These are phyloP conservation scores for Pseudochirops cupreus DNA, from an alignment of 2,797 vertebrate species.

Conservation along the genomic window DNA sequence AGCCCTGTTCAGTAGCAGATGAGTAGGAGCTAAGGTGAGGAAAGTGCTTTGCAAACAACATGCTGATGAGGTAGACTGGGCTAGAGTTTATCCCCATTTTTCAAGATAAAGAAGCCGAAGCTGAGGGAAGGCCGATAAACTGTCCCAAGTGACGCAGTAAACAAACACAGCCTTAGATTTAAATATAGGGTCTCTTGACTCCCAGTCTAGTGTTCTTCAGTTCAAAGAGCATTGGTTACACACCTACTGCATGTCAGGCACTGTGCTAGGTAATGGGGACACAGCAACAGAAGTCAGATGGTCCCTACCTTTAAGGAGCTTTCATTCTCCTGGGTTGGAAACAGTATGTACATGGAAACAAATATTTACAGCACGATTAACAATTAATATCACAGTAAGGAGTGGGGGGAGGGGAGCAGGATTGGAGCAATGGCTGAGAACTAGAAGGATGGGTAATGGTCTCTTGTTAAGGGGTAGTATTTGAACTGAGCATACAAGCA, in stretches of 20 bases:
- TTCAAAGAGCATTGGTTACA: rapidly evolving
- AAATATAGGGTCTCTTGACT: not conserved
- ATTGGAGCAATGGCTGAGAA: not conserved
- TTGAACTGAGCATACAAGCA: not conserved
- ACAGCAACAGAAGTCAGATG: not conserved
- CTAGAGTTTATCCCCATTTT: not conserved
- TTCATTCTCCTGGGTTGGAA: not conserved
- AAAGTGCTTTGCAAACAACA: not conserved
- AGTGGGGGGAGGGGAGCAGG: not conserved
- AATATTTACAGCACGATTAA: not conserved
- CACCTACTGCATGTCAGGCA: rapidly evolving
- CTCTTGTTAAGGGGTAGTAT: rapidly evolving
- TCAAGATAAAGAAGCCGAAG: not conserved
- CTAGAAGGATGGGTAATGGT: rapidly evolving
- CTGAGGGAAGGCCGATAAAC: not conserved
- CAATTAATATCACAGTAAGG: rapidly evolving
- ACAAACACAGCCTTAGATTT: not conserved
- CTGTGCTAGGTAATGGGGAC: rapidly evolving
- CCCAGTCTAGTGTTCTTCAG: not conserved
- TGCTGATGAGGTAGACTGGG: not conserved
- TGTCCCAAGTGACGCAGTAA: not conserved
- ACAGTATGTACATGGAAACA: not conserved
- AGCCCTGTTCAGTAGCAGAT: not conserved
- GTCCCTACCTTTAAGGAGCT: not conserved
- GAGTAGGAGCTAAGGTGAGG: not conserved